These are phyloP conservation scores for Hemichromis elongatus DNA, from an alignment of 2,113 vertebrate species.

Conservation along the genomic window DNA sequence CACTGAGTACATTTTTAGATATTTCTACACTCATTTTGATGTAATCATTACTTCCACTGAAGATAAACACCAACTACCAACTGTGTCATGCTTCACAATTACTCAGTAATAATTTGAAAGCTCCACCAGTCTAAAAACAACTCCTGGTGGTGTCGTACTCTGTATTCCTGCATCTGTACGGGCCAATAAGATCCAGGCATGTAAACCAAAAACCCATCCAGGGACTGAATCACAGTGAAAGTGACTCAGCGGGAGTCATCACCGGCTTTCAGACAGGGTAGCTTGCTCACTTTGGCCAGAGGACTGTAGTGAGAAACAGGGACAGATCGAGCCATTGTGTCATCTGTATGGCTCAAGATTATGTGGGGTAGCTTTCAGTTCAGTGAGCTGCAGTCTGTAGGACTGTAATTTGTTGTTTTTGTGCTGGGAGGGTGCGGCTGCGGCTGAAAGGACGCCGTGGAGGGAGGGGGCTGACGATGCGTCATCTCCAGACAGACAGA, in stretches of 20 bases:
- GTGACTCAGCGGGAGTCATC: constrained; percentile 36
- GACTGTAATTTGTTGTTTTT: constrained; percentile 70
- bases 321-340: neutral
- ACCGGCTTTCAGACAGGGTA: neutral
- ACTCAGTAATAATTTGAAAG: neutral
- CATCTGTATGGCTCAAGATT: neutral
- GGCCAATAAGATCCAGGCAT: neutral
- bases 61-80: neutral
- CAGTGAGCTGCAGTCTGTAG: constrained; percentile 24
- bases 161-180: neutral
- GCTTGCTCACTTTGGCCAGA: neutral
- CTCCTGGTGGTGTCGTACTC: neutral
- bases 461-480: constrained; percentile 35
- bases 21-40: neutral
- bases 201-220: neutral
- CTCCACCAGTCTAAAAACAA: neutral
- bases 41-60: neutral
- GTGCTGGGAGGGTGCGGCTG: constrained; percentile 60
- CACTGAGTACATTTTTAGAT: neutral
- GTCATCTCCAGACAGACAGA: constrained; percentile 63
- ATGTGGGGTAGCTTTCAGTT: neutral
- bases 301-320: neutral
- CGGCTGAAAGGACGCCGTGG: constrained; percentile 21
- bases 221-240: constrained; percentile 23
- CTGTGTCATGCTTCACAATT: neutral